Conservation (phyloP, 1,140 invertebrate species). For the Pseudomyrmex concolor region DNA sequence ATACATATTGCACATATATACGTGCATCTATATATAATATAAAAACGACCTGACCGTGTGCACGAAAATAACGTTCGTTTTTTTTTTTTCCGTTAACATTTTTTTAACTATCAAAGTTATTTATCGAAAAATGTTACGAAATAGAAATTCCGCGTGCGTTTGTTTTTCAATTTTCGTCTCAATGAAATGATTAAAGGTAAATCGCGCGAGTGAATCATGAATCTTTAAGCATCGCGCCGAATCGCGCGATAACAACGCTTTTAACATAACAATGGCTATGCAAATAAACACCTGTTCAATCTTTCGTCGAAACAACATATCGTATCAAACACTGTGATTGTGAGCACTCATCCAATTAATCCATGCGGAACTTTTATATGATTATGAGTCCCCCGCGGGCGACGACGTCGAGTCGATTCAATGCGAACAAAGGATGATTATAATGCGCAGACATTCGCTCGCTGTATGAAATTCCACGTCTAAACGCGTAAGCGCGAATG, state of each 20-base stretch:
- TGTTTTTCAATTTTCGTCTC: neutral
- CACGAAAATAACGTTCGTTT: too few species aligned
- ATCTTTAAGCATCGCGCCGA: neutral
- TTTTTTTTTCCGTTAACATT: too few species aligned
- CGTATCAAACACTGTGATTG: neutral
- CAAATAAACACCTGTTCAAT: neutral
- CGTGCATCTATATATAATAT: too few species aligned
- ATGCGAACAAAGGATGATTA: constrained; percentile 25
- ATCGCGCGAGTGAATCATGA: neutral
- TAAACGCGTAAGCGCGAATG: constrained; percentile 27
- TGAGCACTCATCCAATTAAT: neutral
- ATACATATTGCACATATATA: neutral
- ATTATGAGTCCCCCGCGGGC: neutral
- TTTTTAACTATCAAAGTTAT: too few species aligned
- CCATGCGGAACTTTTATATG: constrained; percentile 15
- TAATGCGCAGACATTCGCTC: constrained; percentile 9
- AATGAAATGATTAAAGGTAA: too few species aligned
- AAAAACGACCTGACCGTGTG: too few species aligned
- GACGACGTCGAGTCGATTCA: neutral
- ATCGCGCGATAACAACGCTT: neutral
- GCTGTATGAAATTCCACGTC: constrained; percentile 46
- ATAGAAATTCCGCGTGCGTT: too few species aligned
- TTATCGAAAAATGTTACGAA: too few species aligned
- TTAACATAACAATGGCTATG: neutral
- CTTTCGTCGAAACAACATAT: neutral